A percentile compares a stretch with the other conserved stretches of the same genome.
Conservation (phyloP, 2,888 invertebrate species). For the Junonia oenone region DNA sequence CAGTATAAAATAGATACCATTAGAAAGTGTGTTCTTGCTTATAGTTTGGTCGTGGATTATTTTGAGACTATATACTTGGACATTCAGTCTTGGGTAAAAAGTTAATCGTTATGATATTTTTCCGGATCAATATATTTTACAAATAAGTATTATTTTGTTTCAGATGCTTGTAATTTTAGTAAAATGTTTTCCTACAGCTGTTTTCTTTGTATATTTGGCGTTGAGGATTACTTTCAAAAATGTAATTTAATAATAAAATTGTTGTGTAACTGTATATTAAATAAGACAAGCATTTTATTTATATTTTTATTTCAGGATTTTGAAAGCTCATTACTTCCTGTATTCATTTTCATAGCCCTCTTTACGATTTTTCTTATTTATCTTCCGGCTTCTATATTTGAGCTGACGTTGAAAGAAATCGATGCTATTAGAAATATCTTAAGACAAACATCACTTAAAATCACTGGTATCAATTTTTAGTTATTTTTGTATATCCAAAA, state of each 20-base stretch:
- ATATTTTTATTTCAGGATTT: neutral
- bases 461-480: neutral
- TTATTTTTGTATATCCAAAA: too few relatives aligned
- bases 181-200: neutral
- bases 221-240: neutral
- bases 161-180: neutral
- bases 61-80: constrained; percentile 1
- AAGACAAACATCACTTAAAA: neutral
- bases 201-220: neutral
- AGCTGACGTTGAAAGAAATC: neutral
- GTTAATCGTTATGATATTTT: neutral
- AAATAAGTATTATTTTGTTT: neutral
- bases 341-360: neutral
- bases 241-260: neutral
- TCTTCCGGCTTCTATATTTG: neutral
- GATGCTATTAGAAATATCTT: neutral
- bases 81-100: constrained; percentile 6
- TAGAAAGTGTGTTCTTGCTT: neutral
- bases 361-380: neutral
- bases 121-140: neutral
- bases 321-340: neutral
- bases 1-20: constrained; percentile 1
- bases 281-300: too few relatives aligned
- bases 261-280: too few relatives aligned
- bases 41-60: neutral